phyloP scores from a whole-genome alignment of 2,888 invertebrate species.

The Scaptodrosophila latifasciaeformis region DNA sequence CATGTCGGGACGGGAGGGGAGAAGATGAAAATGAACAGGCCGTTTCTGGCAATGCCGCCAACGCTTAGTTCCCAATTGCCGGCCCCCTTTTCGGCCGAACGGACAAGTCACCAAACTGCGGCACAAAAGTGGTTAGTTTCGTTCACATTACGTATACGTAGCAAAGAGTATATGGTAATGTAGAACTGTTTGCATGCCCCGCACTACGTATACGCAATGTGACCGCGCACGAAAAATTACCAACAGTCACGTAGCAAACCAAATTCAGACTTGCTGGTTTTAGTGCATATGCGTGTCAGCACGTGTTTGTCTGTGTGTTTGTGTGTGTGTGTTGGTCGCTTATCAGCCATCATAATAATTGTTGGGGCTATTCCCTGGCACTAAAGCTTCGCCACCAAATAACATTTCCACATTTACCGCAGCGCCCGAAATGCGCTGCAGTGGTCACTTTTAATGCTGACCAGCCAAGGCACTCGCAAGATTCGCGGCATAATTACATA shows the following conservation, averaged over 20 bases:
- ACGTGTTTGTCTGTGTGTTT: conserved; percentile 21
- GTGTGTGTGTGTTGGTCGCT: conserved; percentile 29
- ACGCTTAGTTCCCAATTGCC: too few relatives aligned
- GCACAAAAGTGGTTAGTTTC: conserved; percentile 34
- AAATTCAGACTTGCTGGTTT: conserved; percentile 36
- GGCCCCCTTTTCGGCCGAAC: too few relatives aligned
- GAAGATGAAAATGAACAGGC: too few relatives aligned
- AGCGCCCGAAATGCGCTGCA: conserved; percentile 27
- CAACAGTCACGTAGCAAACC: conserved; percentile 55
- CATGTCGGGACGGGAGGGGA: too few relatives aligned
- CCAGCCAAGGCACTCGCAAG: conserved; percentile 18
- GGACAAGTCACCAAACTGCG: too few relatives aligned
- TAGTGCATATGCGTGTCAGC: conserved; percentile 42
- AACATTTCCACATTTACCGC: conserved; percentile 21
- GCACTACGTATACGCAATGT: conserved; percentile 46
- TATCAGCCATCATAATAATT: conserved; percentile 66
- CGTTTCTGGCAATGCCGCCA: too few relatives aligned
- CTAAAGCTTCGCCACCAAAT: conserved; percentile 29
- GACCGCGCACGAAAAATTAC: conserved; percentile 45
- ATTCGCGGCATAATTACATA: conserved; percentile 58
- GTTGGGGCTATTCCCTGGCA: conserved; percentile 60
- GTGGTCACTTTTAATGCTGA: too few relatives aligned
- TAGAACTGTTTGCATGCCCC: too few relatives aligned
- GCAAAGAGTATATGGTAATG: neutral
- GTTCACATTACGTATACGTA: conserved; percentile 46